Base-by-base conservation (phyloP, 92 coral and sea anemone genomes). In the Plumapathes pennacea region DNA sequence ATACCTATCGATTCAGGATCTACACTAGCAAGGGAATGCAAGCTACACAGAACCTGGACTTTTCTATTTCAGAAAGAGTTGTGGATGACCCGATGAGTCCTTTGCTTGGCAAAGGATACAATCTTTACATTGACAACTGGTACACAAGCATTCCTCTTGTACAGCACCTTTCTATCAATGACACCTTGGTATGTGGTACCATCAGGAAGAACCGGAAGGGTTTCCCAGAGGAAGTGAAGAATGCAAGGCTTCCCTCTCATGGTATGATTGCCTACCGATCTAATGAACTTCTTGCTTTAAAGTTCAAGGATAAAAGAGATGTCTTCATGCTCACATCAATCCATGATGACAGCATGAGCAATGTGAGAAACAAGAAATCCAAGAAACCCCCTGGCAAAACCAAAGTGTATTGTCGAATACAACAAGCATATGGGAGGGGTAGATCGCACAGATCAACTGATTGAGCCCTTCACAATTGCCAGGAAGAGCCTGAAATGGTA, bases 401-500 rank as follows among this genome's bases (percentile, higher is more conserved):
- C 54, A 5, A 44, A 42, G 53, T 60, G 54, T 60, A 43, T 60
- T 60, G 39, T 60, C 11, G 41, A 60, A 19, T 60, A 60, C 28
- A 60, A 60, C 13, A 5, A 60, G 31, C n/a, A 57, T 38, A 25
- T 54, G 62, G 62, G 62, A 1, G 62, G 62, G 4, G 46, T 54
- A 13, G 62, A 57, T 38, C 64, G 64, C 64, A 57, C 50, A 38
- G 64, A 57, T 25, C 64, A 57, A 57, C 48, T 57, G 8, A 32
- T 57, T 8, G 12, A 57, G 18, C 64, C 64, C 1, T 57, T 57
- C 36, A 23, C 38, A 12, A 49, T 57, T 21, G 64, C 54, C 45
- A 41, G 76, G 47, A 41, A 55, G 25, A 42, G 67, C 61, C 28
- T 67, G 52, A 54, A 67, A 30, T 54, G 54, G 76, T 57, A 69